Evolutionary conservation across 2,888 invertebrate species (phyloP).

Genomic region (Hetaerina titia): DNA sequence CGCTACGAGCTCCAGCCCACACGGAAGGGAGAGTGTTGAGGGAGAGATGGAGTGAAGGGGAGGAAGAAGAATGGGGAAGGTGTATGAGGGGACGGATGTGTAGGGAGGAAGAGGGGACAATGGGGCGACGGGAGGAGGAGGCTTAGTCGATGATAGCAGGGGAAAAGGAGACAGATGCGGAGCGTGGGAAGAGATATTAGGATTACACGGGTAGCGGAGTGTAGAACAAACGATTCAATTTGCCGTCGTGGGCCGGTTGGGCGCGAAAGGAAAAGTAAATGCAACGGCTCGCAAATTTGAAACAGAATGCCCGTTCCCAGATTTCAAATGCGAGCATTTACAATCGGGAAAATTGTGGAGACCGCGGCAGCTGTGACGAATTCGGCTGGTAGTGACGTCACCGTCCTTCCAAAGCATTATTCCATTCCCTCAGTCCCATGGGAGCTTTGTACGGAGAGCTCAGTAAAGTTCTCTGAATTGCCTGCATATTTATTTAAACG

Average conservation of each 20-base stretch:
- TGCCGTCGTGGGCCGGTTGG: background rate
- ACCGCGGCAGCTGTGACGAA: background rate
- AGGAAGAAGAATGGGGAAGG: background rate
- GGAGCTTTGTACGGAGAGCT: background rate
- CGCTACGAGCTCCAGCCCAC: background rate
- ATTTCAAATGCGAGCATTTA: background rate
- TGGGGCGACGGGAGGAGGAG: too few relatives aligned
- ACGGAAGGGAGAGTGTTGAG: background rate
- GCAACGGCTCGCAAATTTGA: background rate
- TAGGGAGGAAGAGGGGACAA: too few relatives aligned
- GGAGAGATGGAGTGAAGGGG: background rate
- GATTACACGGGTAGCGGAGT: background rate
- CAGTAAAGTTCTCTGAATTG: background rate
- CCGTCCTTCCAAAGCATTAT: background rate
- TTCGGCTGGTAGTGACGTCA: background rate
- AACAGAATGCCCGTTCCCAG: background rate
- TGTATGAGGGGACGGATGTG: background rate
- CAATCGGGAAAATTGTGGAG: background rate
- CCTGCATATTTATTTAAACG: background rate
- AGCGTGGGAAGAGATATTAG: background rate
- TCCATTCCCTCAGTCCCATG: background rate
- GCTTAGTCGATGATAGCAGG: too few relatives aligned
- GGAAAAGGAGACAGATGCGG: background rate
- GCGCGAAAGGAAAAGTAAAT: conserved; percentile 27
- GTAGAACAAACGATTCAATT: background rate